Evolutionary conservation across 2,888 invertebrate genomes (phyloP).

Genomic region (Brenthis hecate): DNA sequence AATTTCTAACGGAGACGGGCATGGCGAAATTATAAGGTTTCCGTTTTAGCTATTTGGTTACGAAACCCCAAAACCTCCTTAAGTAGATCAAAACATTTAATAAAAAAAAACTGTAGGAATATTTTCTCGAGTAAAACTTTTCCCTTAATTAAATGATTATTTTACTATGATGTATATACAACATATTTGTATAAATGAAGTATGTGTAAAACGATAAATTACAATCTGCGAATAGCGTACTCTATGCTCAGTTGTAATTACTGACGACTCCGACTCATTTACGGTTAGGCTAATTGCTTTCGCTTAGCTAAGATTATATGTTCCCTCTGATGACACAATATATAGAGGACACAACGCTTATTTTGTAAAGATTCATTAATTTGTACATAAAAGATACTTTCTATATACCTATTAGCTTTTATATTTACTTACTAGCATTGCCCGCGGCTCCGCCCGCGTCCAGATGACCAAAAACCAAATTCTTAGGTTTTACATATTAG

Average conservation of each 20-base stretch:
- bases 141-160: too few relatives aligned
- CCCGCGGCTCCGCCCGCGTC: too few relatives aligned
- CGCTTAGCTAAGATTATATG: conserved; percentile 32
- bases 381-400: neutral
- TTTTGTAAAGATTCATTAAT: conserved; percentile 1
- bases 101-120: too few relatives aligned
- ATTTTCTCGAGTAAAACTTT: too few relatives aligned
- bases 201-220: conserved; percentile 15
- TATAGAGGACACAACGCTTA: conserved; percentile 5
- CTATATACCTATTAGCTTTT: neutral
- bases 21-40: too few relatives aligned
- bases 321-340: conserved; percentile 4
- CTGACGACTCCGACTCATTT: conserved; percentile 31
- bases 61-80: too few relatives aligned
- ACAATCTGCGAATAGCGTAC: conserved; percentile 26
- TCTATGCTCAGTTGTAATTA: conserved; percentile 30
- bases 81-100: too few relatives aligned
- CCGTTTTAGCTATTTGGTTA: too few relatives aligned
- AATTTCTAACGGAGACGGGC: too few relatives aligned
- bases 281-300: conserved; percentile 33
- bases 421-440: neutral
- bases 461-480: too few relatives aligned
- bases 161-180: too few relatives aligned
- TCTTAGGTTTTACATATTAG: too few relatives aligned
- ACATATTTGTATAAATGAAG: neutral